Percentiles rank a stretch among this genome's conserved stretches.
Evolutionary conservation across 1,140 invertebrate genomes (phyloP).

Genomic region (Archegozetes longisetosus): DNA sequence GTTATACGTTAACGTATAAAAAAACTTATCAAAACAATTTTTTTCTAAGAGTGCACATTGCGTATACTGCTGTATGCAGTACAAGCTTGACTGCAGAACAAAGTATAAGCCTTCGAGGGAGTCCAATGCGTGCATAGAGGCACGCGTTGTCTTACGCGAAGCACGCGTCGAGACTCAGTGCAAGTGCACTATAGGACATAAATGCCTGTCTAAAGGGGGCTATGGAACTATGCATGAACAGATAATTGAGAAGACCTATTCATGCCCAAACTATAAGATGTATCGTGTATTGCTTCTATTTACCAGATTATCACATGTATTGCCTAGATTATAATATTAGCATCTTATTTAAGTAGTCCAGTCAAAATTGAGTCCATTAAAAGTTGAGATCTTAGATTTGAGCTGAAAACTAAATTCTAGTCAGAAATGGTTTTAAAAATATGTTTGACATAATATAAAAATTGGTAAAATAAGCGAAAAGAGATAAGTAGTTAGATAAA

Average conservation of each 20-base stretch:
- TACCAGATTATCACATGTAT: no score
- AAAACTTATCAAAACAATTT: no score
- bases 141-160: not conserved
- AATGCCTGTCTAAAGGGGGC: not conserved
- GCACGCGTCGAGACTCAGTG: not conserved
- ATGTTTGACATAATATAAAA: not conserved
- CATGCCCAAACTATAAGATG: not conserved
- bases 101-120: not conserved
- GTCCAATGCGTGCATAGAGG: not conserved
- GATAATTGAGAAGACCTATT: not conserved
- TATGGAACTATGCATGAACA: not conserved
- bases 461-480: not conserved
- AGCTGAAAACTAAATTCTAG: not conserved
- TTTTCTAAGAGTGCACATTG: no score
- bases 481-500: not conserved
- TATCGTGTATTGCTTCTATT: no score
- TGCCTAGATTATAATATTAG: not conserved
- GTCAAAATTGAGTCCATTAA: not conserved
- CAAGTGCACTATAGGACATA: not conserved
- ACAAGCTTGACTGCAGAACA: no score
- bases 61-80: no score
- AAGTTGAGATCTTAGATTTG: not conserved
- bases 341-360: not conserved
- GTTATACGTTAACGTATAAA: no score
- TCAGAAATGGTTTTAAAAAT: no score